These are phyloP conservation scores for Theocolax elegans DNA, from an alignment of 1,140 invertebrate species.

Conservation along the genomic window DNA sequence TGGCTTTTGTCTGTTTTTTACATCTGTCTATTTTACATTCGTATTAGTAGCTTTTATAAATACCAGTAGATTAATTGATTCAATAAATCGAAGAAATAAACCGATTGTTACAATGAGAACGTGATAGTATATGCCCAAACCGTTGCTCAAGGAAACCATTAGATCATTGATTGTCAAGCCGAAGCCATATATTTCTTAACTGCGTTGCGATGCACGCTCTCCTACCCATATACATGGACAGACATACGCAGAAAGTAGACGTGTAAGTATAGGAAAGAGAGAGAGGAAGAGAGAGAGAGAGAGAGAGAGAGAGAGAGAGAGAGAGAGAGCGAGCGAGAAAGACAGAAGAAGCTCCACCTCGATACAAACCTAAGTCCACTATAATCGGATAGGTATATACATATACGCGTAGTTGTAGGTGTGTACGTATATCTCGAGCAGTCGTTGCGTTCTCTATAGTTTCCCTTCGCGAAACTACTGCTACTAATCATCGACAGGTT, in stretches of 20 bases:
- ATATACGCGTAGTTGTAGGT: not conserved
- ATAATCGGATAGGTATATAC: too few relatives aligned
- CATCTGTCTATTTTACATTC: too few relatives aligned
- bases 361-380: too few relatives aligned
- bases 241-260: not conserved
- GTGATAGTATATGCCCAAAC: not conserved
- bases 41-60: too few relatives aligned
- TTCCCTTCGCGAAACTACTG: constrained; percentile 1
- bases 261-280: not conserved
- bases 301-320: too few relatives aligned
- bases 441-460: not conserved
- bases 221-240: not conserved
- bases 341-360: not conserved
- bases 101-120: not conserved
- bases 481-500: constrained; percentile 23
- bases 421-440: constrained; percentile 4
- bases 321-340: too few relatives aligned
- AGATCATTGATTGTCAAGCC: constrained; percentile 10
- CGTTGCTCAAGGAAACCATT: constrained; percentile 11
- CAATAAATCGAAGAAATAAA: too few relatives aligned
- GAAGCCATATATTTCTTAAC: constrained; percentile 18
- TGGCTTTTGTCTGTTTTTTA: too few relatives aligned
- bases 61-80: too few relatives aligned
- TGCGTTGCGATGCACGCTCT: not conserved
- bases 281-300: too few relatives aligned